Evolutionary conservation across 1,140 invertebrate genomes (phyloP), one percentile per base, ranked within the genome.

Genomic region (Liolophura sinensis): DNA sequence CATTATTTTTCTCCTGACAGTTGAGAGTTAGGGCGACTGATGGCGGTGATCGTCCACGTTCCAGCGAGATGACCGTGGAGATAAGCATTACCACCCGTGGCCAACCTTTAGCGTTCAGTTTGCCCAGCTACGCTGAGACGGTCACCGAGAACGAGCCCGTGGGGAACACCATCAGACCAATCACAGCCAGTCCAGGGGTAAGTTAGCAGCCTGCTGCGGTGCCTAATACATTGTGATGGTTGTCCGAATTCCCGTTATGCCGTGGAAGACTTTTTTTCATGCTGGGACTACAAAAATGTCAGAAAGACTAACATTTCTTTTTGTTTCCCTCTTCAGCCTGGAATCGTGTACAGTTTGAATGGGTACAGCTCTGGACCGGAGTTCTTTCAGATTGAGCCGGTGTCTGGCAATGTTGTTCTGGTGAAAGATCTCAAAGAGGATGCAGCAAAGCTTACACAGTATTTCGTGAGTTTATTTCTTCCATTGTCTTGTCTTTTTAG

Each of bases 341-440:
- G 58, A 20, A 68, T 79, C 15, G 59, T 56, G 1, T 80, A 80
- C 59, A 31, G 60, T 0, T 50, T 80, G n/a, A 71, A 67, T 67
- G 78, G 78, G 16, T 67, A 65, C 24, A 75, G 73, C 54, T 68
- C 73, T 64, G 74, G 71, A 12, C 72, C 70, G 7, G 73, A 77
- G 18, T 81, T 75, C 62, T 82, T 82, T 63, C 65, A 70, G 56
- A 77, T 82, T n/a, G 67, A 70, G 64, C n/a, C 62, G n/a, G 61
- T n/a, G 1, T 64, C 65, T n/a, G 78, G 78, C 5, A 24, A 9
- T 9, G 74, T 80, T 51, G 70, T 57, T 25, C 40, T 80, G 11
- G 67, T 65, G 50, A 71, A 64, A n/a, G 66, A 67, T 46, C 73
- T 80, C 9, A 57, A 67, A 22, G 31, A 59, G 1, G 75, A 76